Evolutionary conservation across 2,797 vertebrate species (phyloP).

Genomic region (Orientallactaga sibirica): DNA sequence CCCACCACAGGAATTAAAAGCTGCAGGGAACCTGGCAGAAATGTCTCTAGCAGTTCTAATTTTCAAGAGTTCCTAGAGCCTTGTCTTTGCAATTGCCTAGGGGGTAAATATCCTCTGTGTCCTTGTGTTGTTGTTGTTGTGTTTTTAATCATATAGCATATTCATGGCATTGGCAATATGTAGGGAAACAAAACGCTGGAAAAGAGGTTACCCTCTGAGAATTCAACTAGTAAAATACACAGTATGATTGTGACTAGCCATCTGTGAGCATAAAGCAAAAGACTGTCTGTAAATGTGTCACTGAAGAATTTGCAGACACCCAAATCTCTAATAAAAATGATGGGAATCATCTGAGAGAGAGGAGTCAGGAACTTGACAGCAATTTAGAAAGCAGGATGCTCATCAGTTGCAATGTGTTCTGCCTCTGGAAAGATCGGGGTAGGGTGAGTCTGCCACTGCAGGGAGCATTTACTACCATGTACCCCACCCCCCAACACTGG

Average conservation of each 20-base stretch:
- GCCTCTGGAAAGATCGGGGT: not conserved
- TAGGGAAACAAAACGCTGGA: slow-evolving; percentile 20
- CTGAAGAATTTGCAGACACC: slow-evolving; percentile 70
- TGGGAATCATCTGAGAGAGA: slow-evolving; percentile 60
- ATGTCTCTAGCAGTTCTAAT: not conserved
- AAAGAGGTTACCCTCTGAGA: slow-evolving; percentile 63
- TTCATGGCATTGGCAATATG: slow-evolving; percentile 2
- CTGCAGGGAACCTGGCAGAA: slow-evolving; percentile 19
- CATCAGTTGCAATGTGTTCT: slow-evolving; percentile 6
- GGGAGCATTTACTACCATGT: not conserved
- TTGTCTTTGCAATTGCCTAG: not conserved
- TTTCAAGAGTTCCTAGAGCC: slow-evolving; percentile 7
- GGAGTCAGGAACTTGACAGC: slow-evolving; percentile 59
- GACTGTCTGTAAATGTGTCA: slow-evolving; percentile 68
- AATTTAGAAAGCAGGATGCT: slow-evolving; percentile 62
- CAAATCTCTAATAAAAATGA: slow-evolving; percentile 73
- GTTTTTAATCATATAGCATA: slow-evolving; percentile 1
- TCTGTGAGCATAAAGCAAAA: slow-evolving; percentile 73
- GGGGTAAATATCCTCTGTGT: not conserved
- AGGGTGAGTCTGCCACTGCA: not conserved
- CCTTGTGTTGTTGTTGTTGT: not conserved
- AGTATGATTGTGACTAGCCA: slow-evolving; percentile 69
- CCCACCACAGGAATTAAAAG: slow-evolving; percentile 4
- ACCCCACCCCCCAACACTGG: not conserved
- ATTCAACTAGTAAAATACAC: slow-evolving; percentile 69